Evolutionary conservation across 2,797 vertebrate species (phyloP).

Genomic region (Podargus strigoides): DNA sequence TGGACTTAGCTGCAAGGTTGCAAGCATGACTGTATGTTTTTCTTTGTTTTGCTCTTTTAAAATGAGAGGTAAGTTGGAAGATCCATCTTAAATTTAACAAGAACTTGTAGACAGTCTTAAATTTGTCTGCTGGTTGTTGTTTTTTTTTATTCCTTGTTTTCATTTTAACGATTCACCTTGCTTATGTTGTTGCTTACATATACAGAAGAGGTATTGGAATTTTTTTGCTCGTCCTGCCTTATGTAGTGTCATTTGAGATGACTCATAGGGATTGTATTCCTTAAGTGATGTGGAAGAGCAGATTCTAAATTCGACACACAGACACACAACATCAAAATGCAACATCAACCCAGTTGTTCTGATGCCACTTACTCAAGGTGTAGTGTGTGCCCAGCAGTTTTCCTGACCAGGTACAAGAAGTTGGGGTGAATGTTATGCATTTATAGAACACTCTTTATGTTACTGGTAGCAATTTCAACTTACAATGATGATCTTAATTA

Average conservation of each 20-base stretch:
- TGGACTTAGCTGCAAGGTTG: neutral
- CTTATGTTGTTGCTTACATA: neutral
- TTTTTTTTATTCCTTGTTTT: neutral
- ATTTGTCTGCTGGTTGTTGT: neutral
- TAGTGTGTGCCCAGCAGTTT: neutral
- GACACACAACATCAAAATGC: neutral
- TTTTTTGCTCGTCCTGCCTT: neutral
- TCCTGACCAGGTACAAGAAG: neutral
- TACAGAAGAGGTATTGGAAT: neutral
- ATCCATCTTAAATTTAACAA: neutral
- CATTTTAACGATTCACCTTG: neutral
- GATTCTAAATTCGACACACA: constrained; percentile 46
- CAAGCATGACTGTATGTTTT: neutral
- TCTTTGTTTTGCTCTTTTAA: neutral
- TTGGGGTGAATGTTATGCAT: neutral
- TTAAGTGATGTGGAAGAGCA: constrained; percentile 18
- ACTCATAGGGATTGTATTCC: constrained; percentile 29
- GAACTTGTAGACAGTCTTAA: neutral
- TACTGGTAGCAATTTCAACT: neutral
- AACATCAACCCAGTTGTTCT: neutral
- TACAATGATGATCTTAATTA: neutral
- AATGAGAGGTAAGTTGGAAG: neutral
- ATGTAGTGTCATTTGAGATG: constrained; percentile 7
- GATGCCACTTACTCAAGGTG: neutral
- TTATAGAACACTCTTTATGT: neutral